Base-by-base conservation (phyloP, 2,113 vertebrate species). In the Morone saxatilis region DNA sequence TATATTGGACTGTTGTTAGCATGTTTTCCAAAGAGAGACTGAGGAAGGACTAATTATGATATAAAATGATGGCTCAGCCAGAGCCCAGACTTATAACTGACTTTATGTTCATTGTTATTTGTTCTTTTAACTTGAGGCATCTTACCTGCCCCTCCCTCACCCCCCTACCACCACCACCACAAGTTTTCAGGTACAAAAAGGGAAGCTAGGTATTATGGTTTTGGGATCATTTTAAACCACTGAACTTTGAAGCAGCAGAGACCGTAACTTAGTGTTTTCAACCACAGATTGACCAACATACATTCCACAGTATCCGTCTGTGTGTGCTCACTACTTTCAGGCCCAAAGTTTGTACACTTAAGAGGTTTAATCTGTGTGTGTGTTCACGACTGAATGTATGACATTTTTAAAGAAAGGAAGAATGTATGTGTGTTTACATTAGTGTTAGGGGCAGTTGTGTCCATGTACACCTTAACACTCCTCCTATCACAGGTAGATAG, bases 211-310 rank as follows among this genome's bases (percentile, higher is more conserved):
- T 59, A 59, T 86, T 77, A 65, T 76, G 90, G 89, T 94, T 93
- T 93, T 90, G 91, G 90, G 93, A 94, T 91, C 87, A 93, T 89
- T 91, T 91, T 71, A 65, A 84, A 86, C 78, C 56, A 76, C 50
- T 80, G 47, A 89, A 86, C 78, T 86, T 91, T 66, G 65, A 89
- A 90, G 83, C 87, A 90, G 88, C 91, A 92, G 78, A 89, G 93
- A 93, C 93, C 88, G 88, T 62, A 91, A 93, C 93, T 90, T 86
- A 70, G 90, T 92, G 93, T 92, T 89, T 86, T 86, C 62, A 83
- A 78, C 54, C 84, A 75, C 86, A 88, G 65, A 85, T 69, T 16
- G 71, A 87, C 76, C 76, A 67, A 93, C 83, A 70, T 89, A 91
- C 93, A 93, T 94, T 95, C 93, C 93, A 92, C 91, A 38, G 40